A percentile compares a stretch with the other conserved stretches of the same genome.
These are phyloP conservation scores for Drosophila robusta DNA, from an alignment of 2,888 invertebrate genomes.

Conservation along the genomic window DNA sequence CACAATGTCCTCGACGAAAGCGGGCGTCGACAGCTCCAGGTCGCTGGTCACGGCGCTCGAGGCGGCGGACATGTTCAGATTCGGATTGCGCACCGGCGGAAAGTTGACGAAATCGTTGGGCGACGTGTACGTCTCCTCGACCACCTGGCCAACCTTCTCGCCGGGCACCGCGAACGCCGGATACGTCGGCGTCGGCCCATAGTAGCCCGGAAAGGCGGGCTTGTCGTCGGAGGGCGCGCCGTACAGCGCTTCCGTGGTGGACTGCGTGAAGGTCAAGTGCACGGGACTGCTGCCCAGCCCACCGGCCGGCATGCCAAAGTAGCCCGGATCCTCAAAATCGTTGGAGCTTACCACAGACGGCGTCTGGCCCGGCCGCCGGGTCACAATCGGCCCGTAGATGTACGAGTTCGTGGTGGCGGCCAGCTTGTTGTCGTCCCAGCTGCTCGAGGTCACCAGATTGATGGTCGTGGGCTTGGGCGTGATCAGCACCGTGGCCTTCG, in stretches of 20 bases:
- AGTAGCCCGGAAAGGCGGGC: constrained; percentile 84
- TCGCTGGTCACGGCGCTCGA: constrained; percentile 86
- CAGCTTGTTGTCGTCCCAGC: constrained; percentile 55
- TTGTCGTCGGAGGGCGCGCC: constrained; percentile 82
- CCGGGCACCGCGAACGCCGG: constrained; percentile 83
- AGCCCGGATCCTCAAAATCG: constrained; percentile 85
- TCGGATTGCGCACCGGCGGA: constrained; percentile 94
- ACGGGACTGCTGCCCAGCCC: constrained; percentile 56
- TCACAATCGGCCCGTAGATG: constrained; percentile 80
- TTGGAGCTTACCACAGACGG: constrained; percentile 76
- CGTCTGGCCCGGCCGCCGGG: constrained; percentile 67
- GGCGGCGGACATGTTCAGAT: constrained; percentile 89
- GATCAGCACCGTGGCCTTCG: constrained; percentile 86
- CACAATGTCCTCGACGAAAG: constrained; percentile 91
- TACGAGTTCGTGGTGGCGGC: constrained; percentile 84
- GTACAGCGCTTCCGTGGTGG: constrained; percentile 70
- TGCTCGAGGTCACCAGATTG: constrained; percentile 73
- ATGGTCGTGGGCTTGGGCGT: constrained; percentile 88
- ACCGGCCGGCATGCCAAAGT: constrained; percentile 74
- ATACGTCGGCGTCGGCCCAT: constrained; percentile 84
- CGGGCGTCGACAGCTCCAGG: constrained; percentile 90
- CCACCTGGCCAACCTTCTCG: constrained; percentile 71
- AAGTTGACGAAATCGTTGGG: constrained; percentile 91
- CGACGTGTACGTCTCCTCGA: constrained; percentile 88
- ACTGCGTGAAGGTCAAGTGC: constrained; percentile 65